phyloP scores from a whole-genome alignment of 92 coral and sea anemone genomes.

The Umimayanthus kanabou region DNA sequence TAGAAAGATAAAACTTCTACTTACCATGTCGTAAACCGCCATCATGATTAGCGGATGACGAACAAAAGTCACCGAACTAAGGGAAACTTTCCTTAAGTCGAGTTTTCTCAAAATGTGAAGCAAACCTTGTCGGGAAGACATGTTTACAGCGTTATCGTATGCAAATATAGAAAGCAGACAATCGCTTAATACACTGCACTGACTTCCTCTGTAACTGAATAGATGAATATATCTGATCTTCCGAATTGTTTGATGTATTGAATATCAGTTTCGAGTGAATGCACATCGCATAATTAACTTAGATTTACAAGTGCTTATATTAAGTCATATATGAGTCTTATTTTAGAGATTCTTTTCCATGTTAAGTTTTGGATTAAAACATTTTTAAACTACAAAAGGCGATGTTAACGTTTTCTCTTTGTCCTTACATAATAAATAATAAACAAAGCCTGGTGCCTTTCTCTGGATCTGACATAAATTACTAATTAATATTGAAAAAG shows the following conservation, averaged over 20 bases:
- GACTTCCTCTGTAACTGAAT: background rate
- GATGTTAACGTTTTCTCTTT: no score
- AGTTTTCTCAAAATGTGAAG: background rate
- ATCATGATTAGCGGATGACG: conserved; percentile 32
- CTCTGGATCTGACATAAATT: no score
- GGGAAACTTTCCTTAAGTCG: background rate
- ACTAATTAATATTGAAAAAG: no score
- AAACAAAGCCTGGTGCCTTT: no score
- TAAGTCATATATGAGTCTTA: no score
- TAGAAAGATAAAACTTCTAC: background rate
- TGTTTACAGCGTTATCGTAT: background rate
- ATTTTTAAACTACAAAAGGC: no score
- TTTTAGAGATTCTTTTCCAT: background rate
- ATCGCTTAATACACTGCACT: background rate
- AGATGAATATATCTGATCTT: background rate
- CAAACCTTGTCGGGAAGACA: conserved; percentile 9
- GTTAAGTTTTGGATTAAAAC: background rate
- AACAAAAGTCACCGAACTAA: conserved; percentile 2
- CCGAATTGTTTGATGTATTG: background rate
- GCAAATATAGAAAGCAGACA: background rate
- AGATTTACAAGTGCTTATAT: background rate
- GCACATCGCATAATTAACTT: conserved; percentile 22
- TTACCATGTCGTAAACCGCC: conserved; percentile 43
- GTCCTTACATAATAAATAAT: no score
- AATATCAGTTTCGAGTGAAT: conserved; percentile 30